Percentiles rank a stretch among this genome's conserved stretches.
Conservation (phyloP, 2,888 invertebrate species). For the Poecilobothrus nobilitatus region DNA sequence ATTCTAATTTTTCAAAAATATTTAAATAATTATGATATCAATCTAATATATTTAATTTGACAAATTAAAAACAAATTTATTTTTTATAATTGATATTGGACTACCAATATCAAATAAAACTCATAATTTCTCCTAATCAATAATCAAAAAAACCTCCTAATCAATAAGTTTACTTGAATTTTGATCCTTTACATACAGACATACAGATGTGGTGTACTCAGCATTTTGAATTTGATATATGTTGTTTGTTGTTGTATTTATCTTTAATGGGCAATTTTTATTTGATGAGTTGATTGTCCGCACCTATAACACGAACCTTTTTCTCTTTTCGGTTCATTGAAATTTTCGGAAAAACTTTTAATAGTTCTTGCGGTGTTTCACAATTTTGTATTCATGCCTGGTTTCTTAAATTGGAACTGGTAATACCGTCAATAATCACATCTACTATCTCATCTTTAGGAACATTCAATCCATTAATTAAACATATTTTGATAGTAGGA, state of each 20-base stretch:
- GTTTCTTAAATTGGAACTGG: background rate
- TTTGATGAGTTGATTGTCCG: background rate
- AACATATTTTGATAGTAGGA: constrained; percentile 1
- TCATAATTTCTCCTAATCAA: background rate
- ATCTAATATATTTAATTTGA: background rate
- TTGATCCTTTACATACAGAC: background rate
- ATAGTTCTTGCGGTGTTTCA: too few relatives aligned
- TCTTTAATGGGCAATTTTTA: background rate
- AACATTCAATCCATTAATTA: background rate
- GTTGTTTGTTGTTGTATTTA: background rate
- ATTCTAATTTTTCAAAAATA: background rate
- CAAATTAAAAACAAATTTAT: background rate
- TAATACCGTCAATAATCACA: background rate
- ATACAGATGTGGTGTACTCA: background rate
- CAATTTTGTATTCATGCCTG: background rate
- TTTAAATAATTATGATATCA: background rate
- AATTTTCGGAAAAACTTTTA: too few relatives aligned
- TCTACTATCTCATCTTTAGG: background rate
- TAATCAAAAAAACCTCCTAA: too few relatives aligned
- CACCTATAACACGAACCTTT: background rate
- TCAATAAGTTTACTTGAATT: background rate
- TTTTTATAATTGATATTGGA: background rate
- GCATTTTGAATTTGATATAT: constrained; percentile 2
- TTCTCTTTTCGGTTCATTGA: background rate
- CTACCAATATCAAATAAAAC: constrained; percentile 9